A percentile compares a stretch with the other conserved stretches of the same genome.
Evolutionary conservation across 2,113 vertebrate species (phyloP).

Genomic region (Ariopsis seemanni): DNA sequence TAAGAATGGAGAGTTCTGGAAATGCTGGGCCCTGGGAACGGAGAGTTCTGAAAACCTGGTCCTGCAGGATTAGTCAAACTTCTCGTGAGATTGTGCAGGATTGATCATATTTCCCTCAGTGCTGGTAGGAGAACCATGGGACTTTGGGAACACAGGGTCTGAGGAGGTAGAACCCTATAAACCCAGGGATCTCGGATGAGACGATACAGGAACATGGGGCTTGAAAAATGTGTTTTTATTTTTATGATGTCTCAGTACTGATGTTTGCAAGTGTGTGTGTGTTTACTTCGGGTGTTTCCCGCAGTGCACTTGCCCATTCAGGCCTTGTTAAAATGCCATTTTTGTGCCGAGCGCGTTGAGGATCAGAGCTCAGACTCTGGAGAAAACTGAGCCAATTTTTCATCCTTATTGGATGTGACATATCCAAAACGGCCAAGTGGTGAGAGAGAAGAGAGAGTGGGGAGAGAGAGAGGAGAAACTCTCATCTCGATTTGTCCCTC

Average conservation of each 20-base stretch:
- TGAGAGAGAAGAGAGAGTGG: slow-evolving; percentile 35
- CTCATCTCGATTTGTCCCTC: slow-evolving; percentile 42
- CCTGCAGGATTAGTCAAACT: neutral
- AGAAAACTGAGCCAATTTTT: slow-evolving; percentile 81
- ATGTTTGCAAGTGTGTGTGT: neutral
- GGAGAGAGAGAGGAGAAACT: slow-evolving; percentile 48
- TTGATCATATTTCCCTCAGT: neutral
- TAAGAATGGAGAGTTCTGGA: neutral
- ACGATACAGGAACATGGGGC: neutral
- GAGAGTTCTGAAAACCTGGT: neutral
- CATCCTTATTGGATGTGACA: slow-evolving; percentile 87
- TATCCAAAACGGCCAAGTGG: slow-evolving; percentile 79
- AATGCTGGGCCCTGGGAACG: neutral
- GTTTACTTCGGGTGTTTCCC: slow-evolving; percentile 15
- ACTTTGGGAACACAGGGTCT: neutral
- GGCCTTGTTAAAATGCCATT: slow-evolving; percentile 76
- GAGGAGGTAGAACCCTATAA: neutral
- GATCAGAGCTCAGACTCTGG: slow-evolving; percentile 59
- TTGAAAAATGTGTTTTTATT: neutral
- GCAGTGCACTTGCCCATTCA: slow-evolving; percentile 45
- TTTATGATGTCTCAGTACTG: slow-evolving; percentile 27
- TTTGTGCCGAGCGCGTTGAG: slow-evolving; percentile 68
- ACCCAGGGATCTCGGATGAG: neutral
- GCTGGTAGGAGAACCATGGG: neutral
- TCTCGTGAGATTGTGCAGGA: neutral